Percentiles rank a stretch among this genome's conserved stretches.
Evolutionary conservation across 2,113 vertebrate species (phyloP).

Genomic region (Callionymus lyra): DNA sequence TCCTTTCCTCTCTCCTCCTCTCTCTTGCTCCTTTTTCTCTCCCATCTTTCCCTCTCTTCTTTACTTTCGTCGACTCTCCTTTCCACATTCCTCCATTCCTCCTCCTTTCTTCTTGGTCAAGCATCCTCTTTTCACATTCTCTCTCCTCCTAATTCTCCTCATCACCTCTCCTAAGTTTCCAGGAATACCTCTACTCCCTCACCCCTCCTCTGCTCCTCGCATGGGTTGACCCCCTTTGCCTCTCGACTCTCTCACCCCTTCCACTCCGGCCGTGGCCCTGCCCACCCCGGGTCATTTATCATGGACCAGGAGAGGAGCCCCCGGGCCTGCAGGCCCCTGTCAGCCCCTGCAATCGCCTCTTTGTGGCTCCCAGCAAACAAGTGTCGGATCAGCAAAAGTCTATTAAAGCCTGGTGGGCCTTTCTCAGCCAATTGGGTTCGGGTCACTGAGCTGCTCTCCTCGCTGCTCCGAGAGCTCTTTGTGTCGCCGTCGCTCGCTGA

Average conservation of each 20-base stretch:
- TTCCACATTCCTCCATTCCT: no score
- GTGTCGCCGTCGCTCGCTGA: conserved; percentile 80
- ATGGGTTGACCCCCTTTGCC: conserved; percentile 27
- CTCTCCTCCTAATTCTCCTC: neutral
- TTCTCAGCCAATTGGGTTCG: conserved; percentile 98
- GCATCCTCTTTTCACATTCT: neutral
- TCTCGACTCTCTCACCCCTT: conserved; percentile 29
- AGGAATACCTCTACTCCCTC: no score
- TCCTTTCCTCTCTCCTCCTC: neutral
- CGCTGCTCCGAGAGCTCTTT: conserved; percentile 79
- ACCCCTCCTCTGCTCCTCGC: conserved; percentile 14
- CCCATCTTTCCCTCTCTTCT: neutral
- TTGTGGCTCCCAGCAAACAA: conserved; percentile 98
- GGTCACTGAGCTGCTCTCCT: conserved; percentile 98
- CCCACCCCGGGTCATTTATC: conserved; percentile 90
- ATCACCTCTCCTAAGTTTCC: no score
- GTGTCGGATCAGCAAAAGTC: conserved; percentile 99
- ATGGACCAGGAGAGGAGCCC: conserved; percentile 86
- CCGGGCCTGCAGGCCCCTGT: conserved; percentile 82
- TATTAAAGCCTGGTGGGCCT: conserved; percentile 98
- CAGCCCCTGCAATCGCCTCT: conserved; percentile 91
- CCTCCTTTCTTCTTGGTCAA: neutral
- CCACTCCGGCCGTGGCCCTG: conserved; percentile 44
- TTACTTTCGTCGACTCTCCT: no score
- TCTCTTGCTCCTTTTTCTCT: no score